Evolutionary conservation across 1,140 invertebrate species (phyloP).

Genomic region (Homalodisca vitripennis): DNA sequence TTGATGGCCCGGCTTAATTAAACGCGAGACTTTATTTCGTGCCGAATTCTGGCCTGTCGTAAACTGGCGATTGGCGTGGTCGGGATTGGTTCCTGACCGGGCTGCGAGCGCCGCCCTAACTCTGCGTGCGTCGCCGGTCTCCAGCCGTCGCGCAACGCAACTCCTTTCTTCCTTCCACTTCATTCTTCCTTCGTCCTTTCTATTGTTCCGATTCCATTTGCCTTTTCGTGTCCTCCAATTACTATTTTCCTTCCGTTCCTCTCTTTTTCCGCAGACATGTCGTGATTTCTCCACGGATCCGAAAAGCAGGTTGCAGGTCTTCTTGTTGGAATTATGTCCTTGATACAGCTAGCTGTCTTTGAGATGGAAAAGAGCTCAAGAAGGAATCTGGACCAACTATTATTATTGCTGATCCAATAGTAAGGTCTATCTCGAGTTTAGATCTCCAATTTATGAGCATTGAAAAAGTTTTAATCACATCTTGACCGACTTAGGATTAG

Average conservation of each 20-base stretch:
- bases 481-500: too few species aligned
- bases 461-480: too few species aligned
- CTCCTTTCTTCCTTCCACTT: background rate
- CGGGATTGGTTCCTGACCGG: background rate
- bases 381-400: too few species aligned
- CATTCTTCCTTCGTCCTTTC: background rate
- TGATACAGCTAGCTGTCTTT: too few species aligned
- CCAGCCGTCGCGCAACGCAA: background rate
- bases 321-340: too few species aligned
- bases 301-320: too few species aligned
- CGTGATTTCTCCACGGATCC: background rate
- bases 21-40: constrained; percentile 15
- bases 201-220: background rate
- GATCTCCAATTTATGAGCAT: too few species aligned
- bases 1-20: constrained; percentile 10
- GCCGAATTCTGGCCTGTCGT: constrained; percentile 10
- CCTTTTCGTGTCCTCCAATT: background rate
- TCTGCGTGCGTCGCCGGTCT: too few species aligned
- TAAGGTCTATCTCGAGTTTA: too few species aligned
- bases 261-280: background rate
- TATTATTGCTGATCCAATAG: too few species aligned
- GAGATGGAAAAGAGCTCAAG: too few species aligned
- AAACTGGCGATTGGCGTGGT: constrained; percentile 15
- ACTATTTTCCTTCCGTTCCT: background rate
- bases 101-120: constrained; percentile 2